A percentile compares a stretch with the other conserved stretches of the same genome.
These are phyloP conservation scores for Halyomorpha halys DNA, from an alignment of 1,140 invertebrate genomes.

Conservation along the genomic window DNA sequence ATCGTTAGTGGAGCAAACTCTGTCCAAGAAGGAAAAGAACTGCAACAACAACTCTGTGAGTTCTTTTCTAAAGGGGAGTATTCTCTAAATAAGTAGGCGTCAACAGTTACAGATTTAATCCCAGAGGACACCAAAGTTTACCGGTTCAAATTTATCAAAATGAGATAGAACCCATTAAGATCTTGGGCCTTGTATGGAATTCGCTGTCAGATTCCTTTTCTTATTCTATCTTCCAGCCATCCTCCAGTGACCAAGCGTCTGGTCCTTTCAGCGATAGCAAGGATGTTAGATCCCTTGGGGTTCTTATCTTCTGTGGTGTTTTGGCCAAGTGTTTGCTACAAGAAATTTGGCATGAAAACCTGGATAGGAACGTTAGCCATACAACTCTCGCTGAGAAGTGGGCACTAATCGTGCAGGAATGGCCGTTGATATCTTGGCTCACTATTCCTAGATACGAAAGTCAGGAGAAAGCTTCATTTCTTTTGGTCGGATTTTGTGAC, in stretches of 20 bases:
- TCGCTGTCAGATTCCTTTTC: background rate
- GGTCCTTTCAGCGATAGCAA: conserved; percentile 5
- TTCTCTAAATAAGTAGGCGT: no score
- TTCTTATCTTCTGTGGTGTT: no score
- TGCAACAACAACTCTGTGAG: no score
- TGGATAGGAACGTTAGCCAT: background rate
- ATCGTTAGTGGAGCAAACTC: no score
- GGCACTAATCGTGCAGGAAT: background rate
- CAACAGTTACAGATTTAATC: no score
- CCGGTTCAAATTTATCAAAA: no score
- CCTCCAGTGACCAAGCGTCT: background rate
- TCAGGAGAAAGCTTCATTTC: background rate
- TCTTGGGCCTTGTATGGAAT: conserved; percentile 16
- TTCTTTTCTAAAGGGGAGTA: no score
- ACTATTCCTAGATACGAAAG: background rate
- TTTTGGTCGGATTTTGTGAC: conserved; percentile 33
- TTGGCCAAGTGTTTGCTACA: conserved; percentile 15
- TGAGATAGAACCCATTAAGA: no score
- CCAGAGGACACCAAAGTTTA: no score
- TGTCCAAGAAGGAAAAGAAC: no score
- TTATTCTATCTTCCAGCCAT: background rate
- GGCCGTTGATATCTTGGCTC: background rate
- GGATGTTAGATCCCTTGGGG: conserved; percentile 15
- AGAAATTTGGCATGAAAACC: background rate
- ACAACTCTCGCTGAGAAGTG: background rate